A percentile compares a stretch with the other conserved stretches of the same genome.
phyloP scores from a whole-genome alignment of 2,113 vertebrate species.

The Nesogale talazaci region DNA sequence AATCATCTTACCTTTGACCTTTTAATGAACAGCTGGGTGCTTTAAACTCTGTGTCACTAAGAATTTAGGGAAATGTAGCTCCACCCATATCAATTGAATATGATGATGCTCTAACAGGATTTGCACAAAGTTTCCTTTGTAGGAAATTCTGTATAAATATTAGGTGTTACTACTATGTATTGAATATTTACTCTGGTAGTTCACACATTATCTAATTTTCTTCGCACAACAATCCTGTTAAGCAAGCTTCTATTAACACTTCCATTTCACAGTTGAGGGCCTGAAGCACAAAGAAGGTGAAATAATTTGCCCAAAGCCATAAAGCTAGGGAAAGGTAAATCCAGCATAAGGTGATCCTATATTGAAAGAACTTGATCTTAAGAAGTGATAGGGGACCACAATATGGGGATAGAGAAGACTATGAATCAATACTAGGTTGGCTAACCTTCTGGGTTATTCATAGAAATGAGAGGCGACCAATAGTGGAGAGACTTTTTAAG shows the following conservation, averaged over 20 bases:
- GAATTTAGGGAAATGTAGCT: background rate
- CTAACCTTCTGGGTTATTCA: background rate
- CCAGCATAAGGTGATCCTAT: background rate
- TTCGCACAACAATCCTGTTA: background rate
- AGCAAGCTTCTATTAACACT: background rate
- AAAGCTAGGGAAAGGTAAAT: background rate
- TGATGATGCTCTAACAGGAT: background rate
- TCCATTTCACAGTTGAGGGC: constrained; percentile 27
- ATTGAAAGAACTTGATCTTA: too few relatives aligned
- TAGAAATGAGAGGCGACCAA: background rate
- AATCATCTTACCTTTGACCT: background rate
- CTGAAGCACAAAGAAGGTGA: constrained; percentile 27
- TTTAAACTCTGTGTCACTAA: too few relatives aligned
- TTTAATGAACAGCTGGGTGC: too few relatives aligned
- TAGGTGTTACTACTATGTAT: background rate
- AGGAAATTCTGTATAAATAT: background rate
- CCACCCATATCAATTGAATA: background rate
- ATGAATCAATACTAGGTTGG: background rate
- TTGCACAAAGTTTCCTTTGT: background rate
- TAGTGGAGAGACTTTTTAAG: background rate
- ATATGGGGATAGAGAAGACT: constrained; percentile 26
- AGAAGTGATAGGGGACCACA: background rate
- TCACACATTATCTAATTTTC: background rate
- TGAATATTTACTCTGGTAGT: background rate
- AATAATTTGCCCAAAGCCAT: background rate